Conservation (phyloP, 2,888 invertebrate species). For the Drosophila testacea region DNA sequence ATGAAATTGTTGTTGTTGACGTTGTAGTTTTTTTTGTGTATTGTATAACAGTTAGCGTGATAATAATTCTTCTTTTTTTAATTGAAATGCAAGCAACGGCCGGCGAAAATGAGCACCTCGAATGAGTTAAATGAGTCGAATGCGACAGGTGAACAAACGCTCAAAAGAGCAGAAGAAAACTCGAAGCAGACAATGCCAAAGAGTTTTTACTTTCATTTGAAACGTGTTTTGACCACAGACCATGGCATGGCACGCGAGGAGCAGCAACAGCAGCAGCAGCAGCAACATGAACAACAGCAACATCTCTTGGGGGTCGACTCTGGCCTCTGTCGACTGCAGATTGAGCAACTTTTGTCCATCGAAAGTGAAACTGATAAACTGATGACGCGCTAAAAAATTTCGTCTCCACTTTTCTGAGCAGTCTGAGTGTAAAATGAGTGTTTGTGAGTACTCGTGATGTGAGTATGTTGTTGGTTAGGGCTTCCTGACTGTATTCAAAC, state of each 20-base stretch:
- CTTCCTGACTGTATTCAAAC: slow-evolving; percentile 35
- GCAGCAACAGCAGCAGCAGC: slow-evolving; percentile 17
- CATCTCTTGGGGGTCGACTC: slow-evolving; percentile 40
- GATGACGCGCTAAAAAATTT: slow-evolving; percentile 43
- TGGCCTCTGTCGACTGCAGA: slow-evolving; percentile 39
- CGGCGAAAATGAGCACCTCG: slow-evolving; percentile 34
- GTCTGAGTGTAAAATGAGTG: slow-evolving; percentile 27
- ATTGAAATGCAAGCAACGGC: slow-evolving; percentile 55
- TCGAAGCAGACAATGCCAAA: slow-evolving; percentile 69
- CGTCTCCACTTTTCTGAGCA: slow-evolving; percentile 15
- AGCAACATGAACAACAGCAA: slow-evolving; percentile 30
- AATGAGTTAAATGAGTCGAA: slow-evolving; percentile 29
- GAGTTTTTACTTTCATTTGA: slow-evolving; percentile 84
- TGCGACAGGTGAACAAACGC: slow-evolving; percentile 73
- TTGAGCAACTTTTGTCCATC: slow-evolving; percentile 74
- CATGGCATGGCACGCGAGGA: slow-evolving; percentile 23
- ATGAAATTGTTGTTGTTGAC: slow-evolving; percentile 18
- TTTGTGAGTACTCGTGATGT: slow-evolving; percentile 4
- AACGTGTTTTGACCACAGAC: slow-evolving; percentile 77
- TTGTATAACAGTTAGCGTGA: slow-evolving; percentile 58
- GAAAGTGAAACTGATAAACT: slow-evolving; percentile 76
- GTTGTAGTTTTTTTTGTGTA: slow-evolving; percentile 4
- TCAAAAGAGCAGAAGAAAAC: slow-evolving; percentile 38
- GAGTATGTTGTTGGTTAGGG: slow-evolving; percentile 15
- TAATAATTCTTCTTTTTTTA: slow-evolving; percentile 62